Percentiles rank a stretch among this genome's conserved stretches.
These are phyloP conservation scores for Blastomussa wellsi DNA, from an alignment of 92 coral and sea anemone species.

Conservation along the genomic window DNA sequence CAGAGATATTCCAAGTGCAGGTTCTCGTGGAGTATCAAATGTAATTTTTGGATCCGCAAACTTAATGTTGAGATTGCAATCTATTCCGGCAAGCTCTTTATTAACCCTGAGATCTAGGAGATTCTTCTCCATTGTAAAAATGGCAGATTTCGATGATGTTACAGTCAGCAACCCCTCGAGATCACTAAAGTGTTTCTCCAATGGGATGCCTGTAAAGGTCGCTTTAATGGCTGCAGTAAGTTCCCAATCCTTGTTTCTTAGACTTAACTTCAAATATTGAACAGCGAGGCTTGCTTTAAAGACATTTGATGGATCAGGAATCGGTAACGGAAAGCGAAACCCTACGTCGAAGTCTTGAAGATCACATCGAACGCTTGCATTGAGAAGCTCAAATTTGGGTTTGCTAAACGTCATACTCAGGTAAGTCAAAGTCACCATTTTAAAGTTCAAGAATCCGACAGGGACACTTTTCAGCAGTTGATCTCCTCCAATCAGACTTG, in stretches of 20 bases:
- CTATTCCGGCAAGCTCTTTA: constrained; percentile 48
- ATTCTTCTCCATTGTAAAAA: constrained; percentile 11
- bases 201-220: constrained; percentile 54
- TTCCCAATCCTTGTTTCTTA: constrained; percentile 40
- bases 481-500: constrained; percentile 50
- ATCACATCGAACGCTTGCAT: constrained; percentile 33
- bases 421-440: constrained; percentile 37
- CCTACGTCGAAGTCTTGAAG: constrained; percentile 66
- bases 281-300: constrained; percentile 53
- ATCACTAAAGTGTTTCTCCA: constrained; percentile 32
- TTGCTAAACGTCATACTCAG: constrained; percentile 51
- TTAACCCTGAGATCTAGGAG: constrained; percentile 29
- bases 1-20: constrained; percentile 31
- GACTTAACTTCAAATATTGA: constrained; percentile 27
- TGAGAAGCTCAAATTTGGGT: constrained; percentile 42
- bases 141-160: constrained; percentile 39
- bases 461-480: constrained; percentile 50
- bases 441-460: constrained; percentile 30
- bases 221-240: constrained; percentile 41
- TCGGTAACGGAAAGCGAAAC: constrained; percentile 56
- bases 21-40: constrained; percentile 22
- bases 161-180: constrained; percentile 43
- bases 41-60: constrained; percentile 50
- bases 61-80: constrained; percentile 41
- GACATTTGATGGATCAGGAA: constrained; percentile 44